A percentile compares a stretch with the other conserved stretches of the same genome.
These are phyloP conservation scores for Nesidiocoris tenuis DNA, from an alignment of 2,888 invertebrate species.

Conservation along the genomic window DNA sequence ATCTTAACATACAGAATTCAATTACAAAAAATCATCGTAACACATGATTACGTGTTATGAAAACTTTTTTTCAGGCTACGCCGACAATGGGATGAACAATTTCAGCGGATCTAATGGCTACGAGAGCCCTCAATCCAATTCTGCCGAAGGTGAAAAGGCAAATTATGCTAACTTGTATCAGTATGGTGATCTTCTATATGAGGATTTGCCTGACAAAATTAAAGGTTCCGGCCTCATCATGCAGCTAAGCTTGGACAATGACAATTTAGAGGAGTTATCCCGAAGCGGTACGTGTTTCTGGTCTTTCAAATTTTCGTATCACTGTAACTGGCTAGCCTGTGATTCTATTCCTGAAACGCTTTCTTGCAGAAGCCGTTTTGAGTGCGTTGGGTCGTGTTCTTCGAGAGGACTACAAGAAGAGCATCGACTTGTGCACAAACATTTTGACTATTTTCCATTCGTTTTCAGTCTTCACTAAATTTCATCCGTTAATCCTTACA, in stretches of 20 bases:
- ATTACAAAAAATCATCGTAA: too few relatives aligned
- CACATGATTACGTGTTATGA: too few relatives aligned
- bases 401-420: conserved; percentile 96
- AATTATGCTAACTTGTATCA: conserved; percentile 80
- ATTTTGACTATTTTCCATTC: conserved; percentile 96
- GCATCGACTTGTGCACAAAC: conserved; percentile 92
- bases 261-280: conserved; percentile 89
- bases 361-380: conserved; percentile 77
- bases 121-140: conserved; percentile 40
- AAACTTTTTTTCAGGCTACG: conserved; percentile 35
- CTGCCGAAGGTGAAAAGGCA: conserved; percentile 44
- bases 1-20: too few relatives aligned
- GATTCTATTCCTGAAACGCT: too few relatives aligned
- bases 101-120: conserved; percentile 34
- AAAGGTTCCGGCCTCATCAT: conserved; percentile 88
- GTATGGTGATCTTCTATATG: conserved; percentile 94
- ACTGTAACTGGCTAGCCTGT: too few relatives aligned
- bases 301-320: conserved; percentile 10
- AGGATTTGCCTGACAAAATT: conserved; percentile 89
- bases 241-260: conserved; percentile 87
- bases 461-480: conserved; percentile 92
- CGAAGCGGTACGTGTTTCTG: conserved; percentile 88
- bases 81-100: conserved; percentile 27
- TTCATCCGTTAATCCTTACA: conserved; percentile 90
- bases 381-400: conserved; percentile 94